Evolutionary conservation across 2,113 vertebrate genomes (phyloP).

Genomic region (Passer domesticus): DNA sequence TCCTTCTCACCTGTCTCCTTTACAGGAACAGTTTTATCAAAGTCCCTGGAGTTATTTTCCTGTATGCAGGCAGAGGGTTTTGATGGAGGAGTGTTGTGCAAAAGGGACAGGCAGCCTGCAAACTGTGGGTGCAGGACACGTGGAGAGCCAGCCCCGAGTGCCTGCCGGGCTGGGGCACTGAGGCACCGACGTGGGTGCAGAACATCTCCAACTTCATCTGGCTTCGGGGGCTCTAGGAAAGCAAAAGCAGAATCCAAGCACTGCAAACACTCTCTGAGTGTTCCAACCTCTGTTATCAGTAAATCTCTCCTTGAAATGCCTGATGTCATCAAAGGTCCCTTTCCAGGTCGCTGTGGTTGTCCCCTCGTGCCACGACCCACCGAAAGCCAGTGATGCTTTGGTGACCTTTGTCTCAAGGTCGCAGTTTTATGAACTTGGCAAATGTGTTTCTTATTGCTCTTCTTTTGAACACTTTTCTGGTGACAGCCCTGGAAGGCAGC

Average conservation of each 20-base stretch:
- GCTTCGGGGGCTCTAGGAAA: not conserved
- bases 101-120: constrained; percentile 2
- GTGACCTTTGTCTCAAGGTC: constrained; percentile 30
- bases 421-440: not conserved
- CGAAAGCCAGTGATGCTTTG: not conserved
- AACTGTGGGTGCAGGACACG: not conserved
- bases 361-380: fast-evolving
- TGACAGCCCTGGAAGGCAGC: not conserved
- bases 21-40: not conserved
- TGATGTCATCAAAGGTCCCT: not conserved
- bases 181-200: fast-evolving
- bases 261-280: not conserved
- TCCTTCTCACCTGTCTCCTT: not conserved
- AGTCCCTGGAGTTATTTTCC: not conserved
- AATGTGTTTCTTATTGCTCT: not conserved
- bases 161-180: not conserved
- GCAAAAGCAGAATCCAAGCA: not conserved
- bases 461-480: not conserved
- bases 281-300: not conserved
- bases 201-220: not conserved
- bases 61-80: not conserved
- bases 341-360: not conserved
- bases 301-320: not conserved
- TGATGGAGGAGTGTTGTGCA: not conserved
- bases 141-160: not conserved